A percentile compares a stretch with the other conserved stretches of the same genome.
Conservation (phyloP, 2,888 invertebrate species). For the Uloborus plumipes region DNA sequence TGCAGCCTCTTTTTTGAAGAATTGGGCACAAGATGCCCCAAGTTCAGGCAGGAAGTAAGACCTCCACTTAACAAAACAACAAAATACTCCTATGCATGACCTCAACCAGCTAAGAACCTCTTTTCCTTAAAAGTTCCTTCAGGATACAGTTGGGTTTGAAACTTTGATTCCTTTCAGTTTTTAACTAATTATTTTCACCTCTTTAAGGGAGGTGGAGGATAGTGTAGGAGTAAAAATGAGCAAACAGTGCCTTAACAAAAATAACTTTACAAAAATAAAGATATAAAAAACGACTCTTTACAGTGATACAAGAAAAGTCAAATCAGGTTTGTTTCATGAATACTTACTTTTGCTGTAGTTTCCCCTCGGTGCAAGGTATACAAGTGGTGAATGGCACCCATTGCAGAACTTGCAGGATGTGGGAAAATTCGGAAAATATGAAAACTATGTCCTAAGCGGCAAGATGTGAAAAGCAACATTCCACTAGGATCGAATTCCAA, state of each 20-base stretch:
- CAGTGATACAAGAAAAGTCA: too few relatives aligned
- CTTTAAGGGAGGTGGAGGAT: background rate
- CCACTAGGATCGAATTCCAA: slow-evolving; percentile 93
- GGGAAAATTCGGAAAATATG: slow-evolving; percentile 95
- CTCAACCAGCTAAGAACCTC: too few relatives aligned
- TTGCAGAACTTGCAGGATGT: slow-evolving; percentile 87
- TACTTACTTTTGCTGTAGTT: slow-evolving; percentile 88
- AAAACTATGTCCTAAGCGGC: slow-evolving; percentile 93
- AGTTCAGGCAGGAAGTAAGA: too few relatives aligned
- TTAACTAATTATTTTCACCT: background rate
- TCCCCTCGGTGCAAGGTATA: slow-evolving; percentile 95
- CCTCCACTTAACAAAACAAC: too few relatives aligned
- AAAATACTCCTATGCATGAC: too few relatives aligned
- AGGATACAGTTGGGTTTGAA: too few relatives aligned
- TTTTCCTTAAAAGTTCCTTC: too few relatives aligned
- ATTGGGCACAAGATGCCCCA: too few relatives aligned
- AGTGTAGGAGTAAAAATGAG: background rate
- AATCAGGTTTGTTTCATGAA: background rate
- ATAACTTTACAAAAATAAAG: slow-evolving; percentile 5
- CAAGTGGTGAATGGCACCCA: slow-evolving; percentile 93
- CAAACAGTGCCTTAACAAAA: background rate
- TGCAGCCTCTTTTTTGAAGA: too few relatives aligned
- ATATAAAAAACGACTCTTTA: background rate
- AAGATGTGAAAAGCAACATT: slow-evolving; percentile 89
- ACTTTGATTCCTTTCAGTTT: background rate